Conservation (phyloP, 2,113 vertebrate genomes). For the Helogale parvula region DNA sequence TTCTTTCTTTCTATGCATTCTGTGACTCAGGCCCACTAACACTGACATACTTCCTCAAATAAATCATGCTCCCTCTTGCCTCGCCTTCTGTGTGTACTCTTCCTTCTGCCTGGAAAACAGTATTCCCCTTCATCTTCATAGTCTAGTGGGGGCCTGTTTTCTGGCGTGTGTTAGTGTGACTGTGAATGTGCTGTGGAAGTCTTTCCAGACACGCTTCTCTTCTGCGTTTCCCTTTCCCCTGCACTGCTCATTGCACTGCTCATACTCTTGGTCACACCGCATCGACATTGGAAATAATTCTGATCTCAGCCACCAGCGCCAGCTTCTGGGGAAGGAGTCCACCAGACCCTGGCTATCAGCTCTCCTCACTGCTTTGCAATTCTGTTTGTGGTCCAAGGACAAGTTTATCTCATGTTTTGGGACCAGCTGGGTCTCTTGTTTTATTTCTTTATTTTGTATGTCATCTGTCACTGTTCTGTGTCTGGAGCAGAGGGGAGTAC, state of each 20-base stretch:
- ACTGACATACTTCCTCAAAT: background rate
- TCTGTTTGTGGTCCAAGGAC: background rate
- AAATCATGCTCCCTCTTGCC: background rate
- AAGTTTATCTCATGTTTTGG: constrained; percentile 25
- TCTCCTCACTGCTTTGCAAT: background rate
- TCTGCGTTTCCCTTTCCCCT: background rate
- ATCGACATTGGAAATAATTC: background rate
- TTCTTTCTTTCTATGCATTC: background rate
- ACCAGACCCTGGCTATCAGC: background rate
- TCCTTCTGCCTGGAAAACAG: background rate
- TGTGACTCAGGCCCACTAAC: background rate
- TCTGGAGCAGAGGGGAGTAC: background rate
- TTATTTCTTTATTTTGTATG: background rate
- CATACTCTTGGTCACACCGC: background rate
- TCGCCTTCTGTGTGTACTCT: background rate
- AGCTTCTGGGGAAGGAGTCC: background rate
- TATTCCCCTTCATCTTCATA: background rate
- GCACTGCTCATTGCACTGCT: background rate
- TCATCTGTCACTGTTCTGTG: background rate
- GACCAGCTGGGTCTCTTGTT: background rate
- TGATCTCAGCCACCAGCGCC: background rate
- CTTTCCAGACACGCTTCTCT: background rate
- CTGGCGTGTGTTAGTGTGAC: background rate
- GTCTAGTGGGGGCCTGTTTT: background rate
- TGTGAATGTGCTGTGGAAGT: background rate